A percentile compares a stretch with the other conserved stretches of the same genome.
Conservation (phyloP, 2,888 invertebrate species). For the Thymelicus sylvestris region DNA sequence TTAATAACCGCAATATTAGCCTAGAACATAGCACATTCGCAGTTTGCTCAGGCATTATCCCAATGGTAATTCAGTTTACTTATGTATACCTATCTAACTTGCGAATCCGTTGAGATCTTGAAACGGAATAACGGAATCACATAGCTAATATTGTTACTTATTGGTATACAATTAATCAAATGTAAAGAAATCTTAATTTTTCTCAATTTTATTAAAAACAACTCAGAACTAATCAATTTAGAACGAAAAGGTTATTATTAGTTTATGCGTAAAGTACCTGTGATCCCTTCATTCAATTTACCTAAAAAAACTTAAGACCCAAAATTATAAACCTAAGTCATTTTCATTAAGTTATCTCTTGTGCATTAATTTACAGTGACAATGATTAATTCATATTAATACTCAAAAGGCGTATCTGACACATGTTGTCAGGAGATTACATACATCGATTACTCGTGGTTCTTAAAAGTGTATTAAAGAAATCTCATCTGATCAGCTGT, state of each 20-base stretch:
- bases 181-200: too few species aligned
- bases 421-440: slow-evolving; percentile 34
- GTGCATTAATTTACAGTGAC: slow-evolving; percentile 30
- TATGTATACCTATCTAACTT: neutral
- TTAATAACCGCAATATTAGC: slow-evolving; percentile 3
- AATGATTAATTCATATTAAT: slow-evolving; percentile 29
- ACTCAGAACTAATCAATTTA: too few species aligned
- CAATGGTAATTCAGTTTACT: neutral
- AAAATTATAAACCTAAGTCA: neutral
- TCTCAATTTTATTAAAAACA: too few species aligned
- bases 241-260: too few species aligned
- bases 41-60: slow-evolving; percentile 4
- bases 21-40: neutral
- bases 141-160: too few species aligned
- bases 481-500: slow-evolving; percentile 15
- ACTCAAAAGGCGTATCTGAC: slow-evolving; percentile 29
- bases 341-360: slow-evolving; percentile 31
- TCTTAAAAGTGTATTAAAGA: slow-evolving; percentile 7
- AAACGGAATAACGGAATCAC: neutral
- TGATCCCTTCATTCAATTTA: too few species aligned
- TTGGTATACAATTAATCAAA: too few species aligned
- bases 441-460: slow-evolving; percentile 31
- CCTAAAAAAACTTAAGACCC: neutral
- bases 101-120: neutral
- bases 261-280: too few species aligned